A percentile compares a stretch with the other conserved stretches of the same genome.
Conservation (phyloP, 2,888 invertebrate species). For the Euzophera pinguis region DNA sequence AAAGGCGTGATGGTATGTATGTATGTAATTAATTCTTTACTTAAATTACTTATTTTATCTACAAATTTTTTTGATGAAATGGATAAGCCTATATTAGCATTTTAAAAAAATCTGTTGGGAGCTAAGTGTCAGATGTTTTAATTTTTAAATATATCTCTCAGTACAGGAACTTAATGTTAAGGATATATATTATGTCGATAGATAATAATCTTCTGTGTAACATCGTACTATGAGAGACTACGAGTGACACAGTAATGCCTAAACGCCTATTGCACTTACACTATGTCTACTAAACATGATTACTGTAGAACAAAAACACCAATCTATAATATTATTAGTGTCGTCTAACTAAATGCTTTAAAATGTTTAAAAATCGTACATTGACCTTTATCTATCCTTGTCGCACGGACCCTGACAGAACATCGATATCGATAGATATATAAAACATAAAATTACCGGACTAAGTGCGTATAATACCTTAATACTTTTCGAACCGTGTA, state of each 20-base stretch:
- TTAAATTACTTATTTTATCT: too few relatives aligned
- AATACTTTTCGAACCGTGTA: too few relatives aligned
- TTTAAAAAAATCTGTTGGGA: neutral
- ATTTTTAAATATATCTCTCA: conserved; percentile 73
- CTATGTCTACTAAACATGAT: conserved; percentile 28
- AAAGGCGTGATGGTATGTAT: too few relatives aligned
- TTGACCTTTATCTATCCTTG: neutral
- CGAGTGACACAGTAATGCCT: neutral
- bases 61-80: too few relatives aligned
- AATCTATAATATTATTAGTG: conserved; percentile 22
- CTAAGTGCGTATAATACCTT: too few relatives aligned
- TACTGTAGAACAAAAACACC: conserved; percentile 36
- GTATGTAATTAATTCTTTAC: too few relatives aligned
- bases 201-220: conserved; percentile 58
- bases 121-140: conserved; percentile 44
- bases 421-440: too few relatives aligned
- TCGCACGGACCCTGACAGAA: too few relatives aligned
- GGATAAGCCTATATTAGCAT: too few relatives aligned
- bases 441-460: too few relatives aligned
- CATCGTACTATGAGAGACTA: conserved; percentile 24
- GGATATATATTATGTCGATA: conserved; percentile 67
- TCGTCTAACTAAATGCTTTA: neutral
- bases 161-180: conserved; percentile 75
- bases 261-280: conserved; percentile 24
- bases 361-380: neutral